A percentile compares a stretch with the other conserved stretches of the same genome.
phyloP scores from a whole-genome alignment of 2,888 invertebrate genomes.

The Phalera bucephala region DNA sequence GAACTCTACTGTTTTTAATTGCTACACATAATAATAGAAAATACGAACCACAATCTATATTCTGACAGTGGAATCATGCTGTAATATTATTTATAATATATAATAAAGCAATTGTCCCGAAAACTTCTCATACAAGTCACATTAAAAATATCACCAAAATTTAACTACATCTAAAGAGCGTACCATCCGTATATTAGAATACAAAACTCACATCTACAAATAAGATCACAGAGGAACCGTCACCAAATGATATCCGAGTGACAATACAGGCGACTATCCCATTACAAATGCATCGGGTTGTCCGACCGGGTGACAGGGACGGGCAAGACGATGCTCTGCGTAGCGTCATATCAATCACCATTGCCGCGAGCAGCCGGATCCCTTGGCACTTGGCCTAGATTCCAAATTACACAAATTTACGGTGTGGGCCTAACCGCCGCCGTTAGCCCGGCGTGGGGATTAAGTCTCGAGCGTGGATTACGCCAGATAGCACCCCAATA shows the following conservation, averaged over 20 bases:
- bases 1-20: too few species aligned
- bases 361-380: conserved; percentile 68
- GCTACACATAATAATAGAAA: too few species aligned
- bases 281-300: conserved; percentile 66
- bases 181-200: too few species aligned
- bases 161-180: too few species aligned
- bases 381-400: conserved; percentile 82
- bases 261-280: conserved; percentile 30
- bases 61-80: too few species aligned
- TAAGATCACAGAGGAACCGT: conserved; percentile 17
- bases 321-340: conserved; percentile 58
- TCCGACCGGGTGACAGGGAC: conserved; percentile 49
- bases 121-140: too few species aligned
- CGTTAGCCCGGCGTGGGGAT: conserved; percentile 68
- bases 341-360: conserved; percentile 80
- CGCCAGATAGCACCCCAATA: conserved; percentile 64
- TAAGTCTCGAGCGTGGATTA: conserved; percentile 70
- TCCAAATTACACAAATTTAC: conserved; percentile 82
- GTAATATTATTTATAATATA: too few species aligned
- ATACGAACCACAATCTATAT: too few species aligned
- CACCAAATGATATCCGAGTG: conserved; percentile 10
- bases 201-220: too few species aligned
- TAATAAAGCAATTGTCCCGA: too few species aligned
- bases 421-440: conserved; percentile 71
- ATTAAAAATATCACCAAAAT: too few species aligned